Conservation (phyloP, 1,140 invertebrate species). For the Conus betulinus region DNA sequence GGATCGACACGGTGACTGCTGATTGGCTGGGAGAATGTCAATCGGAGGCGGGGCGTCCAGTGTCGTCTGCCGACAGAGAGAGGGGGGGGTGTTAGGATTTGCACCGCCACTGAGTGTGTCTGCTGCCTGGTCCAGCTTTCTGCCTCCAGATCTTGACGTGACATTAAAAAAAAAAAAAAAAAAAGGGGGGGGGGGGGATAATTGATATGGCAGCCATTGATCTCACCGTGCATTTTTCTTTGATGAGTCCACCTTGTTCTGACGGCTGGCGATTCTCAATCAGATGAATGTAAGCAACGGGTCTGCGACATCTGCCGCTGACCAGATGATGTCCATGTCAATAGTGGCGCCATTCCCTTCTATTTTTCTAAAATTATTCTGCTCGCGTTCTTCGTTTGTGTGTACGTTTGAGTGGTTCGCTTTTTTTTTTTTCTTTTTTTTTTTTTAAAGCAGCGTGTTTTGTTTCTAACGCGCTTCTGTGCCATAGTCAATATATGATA, state of each 20-base stretch:
- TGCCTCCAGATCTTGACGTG: not conserved
- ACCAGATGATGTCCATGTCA: no score
- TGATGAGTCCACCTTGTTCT: no score
- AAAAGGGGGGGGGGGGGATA: not conserved
- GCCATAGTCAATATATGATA: no score
- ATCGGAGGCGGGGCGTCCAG: not conserved
- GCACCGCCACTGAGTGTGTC: not conserved
- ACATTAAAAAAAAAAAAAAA: not conserved
- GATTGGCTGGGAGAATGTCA: conserved; percentile 16
- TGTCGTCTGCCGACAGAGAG: not conserved
- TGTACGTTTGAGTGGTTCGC: no score
- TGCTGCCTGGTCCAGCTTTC: not conserved
- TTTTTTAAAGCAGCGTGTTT: no score
- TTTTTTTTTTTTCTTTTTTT: no score
- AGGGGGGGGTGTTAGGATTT: not conserved
- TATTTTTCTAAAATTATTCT: no score
- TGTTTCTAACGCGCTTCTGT: no score
- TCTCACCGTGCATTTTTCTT: not conserved
- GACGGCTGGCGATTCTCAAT: not conserved
- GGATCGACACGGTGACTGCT: not conserved
- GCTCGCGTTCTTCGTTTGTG: no score
- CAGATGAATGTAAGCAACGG: not conserved
- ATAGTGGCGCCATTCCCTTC: no score
- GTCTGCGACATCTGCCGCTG: no score
- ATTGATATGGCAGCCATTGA: not conserved